Evolutionary conservation across 2,888 invertebrate genomes (phyloP).

Genomic region (Calameuta filiformis): DNA sequence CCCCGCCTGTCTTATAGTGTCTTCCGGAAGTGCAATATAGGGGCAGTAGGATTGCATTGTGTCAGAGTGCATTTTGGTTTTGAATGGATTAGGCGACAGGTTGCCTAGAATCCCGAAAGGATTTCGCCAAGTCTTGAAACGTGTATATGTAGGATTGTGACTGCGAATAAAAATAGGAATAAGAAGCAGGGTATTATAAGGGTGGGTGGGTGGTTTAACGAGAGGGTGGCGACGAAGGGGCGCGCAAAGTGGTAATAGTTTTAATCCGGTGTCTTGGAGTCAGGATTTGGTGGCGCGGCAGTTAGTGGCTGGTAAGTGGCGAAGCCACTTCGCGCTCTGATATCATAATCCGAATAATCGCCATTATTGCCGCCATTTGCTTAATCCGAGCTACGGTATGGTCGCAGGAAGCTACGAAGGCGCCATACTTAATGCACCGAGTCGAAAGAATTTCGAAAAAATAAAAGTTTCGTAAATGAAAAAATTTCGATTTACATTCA

Average conservation of each 20-base stretch:
- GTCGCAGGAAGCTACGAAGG: neutral
- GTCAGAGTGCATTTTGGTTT: neutral
- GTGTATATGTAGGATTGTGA: constrained; percentile 8
- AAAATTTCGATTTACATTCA: neutral
- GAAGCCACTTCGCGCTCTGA: constrained; percentile 64
- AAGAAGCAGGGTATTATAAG: neutral
- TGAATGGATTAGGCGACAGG: neutral
- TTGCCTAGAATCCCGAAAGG: neutral
- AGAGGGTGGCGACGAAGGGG: constrained; percentile 21
- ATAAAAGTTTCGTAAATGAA: neutral
- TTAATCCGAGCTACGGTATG: constrained; percentile 52
- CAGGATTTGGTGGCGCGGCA: constrained; percentile 62
- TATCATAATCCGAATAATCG: constrained; percentile 67
- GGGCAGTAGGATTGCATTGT: neutral
- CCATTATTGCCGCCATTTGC: constrained; percentile 66
- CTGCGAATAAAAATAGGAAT: constrained; percentile 12
- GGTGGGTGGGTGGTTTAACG: constrained; percentile 24
- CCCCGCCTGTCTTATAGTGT: neutral
- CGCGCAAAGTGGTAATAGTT: constrained; percentile 61
- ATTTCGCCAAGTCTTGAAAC: neutral
- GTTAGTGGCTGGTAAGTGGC: constrained; percentile 60
- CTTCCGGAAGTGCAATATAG: neutral
- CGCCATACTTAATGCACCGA: neutral
- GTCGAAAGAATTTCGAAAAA: neutral
- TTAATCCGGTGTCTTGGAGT: constrained; percentile 66